phyloP scores from a whole-genome alignment of 2,113 vertebrate species.

The Corythornis vintsioides region DNA sequence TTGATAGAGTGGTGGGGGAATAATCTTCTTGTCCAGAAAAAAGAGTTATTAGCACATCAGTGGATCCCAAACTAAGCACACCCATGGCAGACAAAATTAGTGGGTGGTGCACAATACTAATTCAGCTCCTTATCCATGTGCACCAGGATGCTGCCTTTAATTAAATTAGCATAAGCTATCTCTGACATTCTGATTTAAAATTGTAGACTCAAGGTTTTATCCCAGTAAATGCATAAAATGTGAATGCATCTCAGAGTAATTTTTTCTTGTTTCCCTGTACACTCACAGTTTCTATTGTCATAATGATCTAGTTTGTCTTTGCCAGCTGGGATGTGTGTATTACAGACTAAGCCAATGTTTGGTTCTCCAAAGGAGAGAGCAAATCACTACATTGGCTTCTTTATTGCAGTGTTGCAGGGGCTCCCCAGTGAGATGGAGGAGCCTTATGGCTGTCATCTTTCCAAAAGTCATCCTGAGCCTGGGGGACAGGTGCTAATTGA shows the following conservation, averaged over 20 bases:
- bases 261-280: slow-evolving; percentile 2
- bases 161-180: slow-evolving; percentile 65
- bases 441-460: not conserved
- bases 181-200: slow-evolving; percentile 40
- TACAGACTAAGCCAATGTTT: not conserved
- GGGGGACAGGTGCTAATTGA: not conserved
- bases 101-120: not conserved
- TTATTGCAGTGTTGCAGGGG: not conserved
- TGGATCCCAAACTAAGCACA: not conserved
- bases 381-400: not conserved
- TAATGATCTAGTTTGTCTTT: slow-evolving; percentile 19
- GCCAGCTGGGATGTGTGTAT: not conserved
- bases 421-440: not conserved
- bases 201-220: not conserved
- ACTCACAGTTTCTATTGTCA: not conserved
- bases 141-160: slow-evolving; percentile 43
- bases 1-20: not conserved
- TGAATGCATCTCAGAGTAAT: not conserved
- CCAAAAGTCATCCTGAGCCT: slow-evolving; percentile 1
- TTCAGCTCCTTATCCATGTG: not conserved
- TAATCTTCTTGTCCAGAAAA: not conserved
- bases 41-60: not conserved
- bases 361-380: not conserved
- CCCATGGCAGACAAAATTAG: not conserved
- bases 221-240: slow-evolving; percentile 11